Base-by-base conservation (phyloP, 64 coral and sea anemone genomes). In the Montipora sp. region DNA sequence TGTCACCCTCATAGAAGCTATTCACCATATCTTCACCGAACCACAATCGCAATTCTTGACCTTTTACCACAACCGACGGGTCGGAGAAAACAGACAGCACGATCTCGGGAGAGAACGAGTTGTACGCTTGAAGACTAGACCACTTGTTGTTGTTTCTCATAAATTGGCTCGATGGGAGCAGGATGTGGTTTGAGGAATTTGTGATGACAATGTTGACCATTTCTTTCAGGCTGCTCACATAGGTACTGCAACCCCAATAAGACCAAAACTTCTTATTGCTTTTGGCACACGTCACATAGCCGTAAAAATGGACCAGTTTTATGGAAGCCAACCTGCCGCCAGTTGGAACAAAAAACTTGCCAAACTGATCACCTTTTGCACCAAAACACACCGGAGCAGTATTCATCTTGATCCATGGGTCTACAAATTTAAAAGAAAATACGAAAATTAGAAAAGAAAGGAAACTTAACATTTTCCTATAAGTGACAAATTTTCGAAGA, bases 301-400 rank as follows among this genome's bases (percentile, higher is more conserved):
- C 86, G 18, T 8, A 44, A 5, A 75, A 8, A 18, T 76, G 65
- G 12, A 88, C 86, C 68, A 88, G 47, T 57, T 88, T 88, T 7
- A 88, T 75, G 2, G 69, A 53, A 22, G 76, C 51, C 68, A 88
- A 47, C 7, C 76, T 9, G 5, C 86, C 86, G 8, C 19, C 21
- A 9, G 1, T 36, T 88, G 46, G 21, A 36, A 88, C 57, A n/a
- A n/a, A 36, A 13, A 88, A 23, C 18, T 0, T 22, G 47, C 86
- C 86, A 22, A 11, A 23, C 51, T 58, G 27, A 16, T 88, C 18
- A 72, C 20, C 46, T 12, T n/a, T 20, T 8, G 86, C 47, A 8
- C 86, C 70, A 14, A 88, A 71, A 3, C 11, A 48, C 4, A 88
- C 68, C 19, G 68, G 69, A 9, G 45, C 24, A 0, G 45, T 51